Base-by-base conservation (phyloP, 2,797 vertebrate species). In the Gymnothorax reevesii region DNA sequence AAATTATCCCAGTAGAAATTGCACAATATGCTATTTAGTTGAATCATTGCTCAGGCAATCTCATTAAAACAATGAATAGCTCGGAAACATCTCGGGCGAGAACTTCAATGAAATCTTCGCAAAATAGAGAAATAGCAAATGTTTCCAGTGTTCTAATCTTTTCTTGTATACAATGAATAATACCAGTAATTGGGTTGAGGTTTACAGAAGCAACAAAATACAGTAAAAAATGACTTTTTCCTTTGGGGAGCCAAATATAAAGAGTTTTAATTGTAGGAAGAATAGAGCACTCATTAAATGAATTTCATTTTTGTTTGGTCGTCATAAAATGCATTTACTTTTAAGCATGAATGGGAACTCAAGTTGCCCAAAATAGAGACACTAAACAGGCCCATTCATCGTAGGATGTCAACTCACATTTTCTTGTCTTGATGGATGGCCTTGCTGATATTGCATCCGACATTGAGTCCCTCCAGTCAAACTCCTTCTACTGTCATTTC, bases 401-500 rank as follows among this genome's bases (percentile, higher is more conserved):
- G 75, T 77, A 20, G 86, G 69, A 87, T 69, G 87, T 89, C 89
- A 87, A 8, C 84, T 90, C 66, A 8, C 55, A 86, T 91, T 88
- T 90, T 57, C 86, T n/a, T 64, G 64, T 57, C 83, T 62, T 87
- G 82, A 88, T 49, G 17, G 62, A 89, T 69, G 75, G 86, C 62
- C 52, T 33, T n/a, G 12, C 77, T 84, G 22, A 88, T 60, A 87
- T 83, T 83, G 49, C 73, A 64, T 82, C 1, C 80, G 59, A 87
- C 82, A 86, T n/a, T 22, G 59, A 83, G 42, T 60, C 82, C 64
- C 82, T 62, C 33, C n/a, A 84, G 54, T 83, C 71, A 77, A 54
- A 71, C 49, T 85, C 15, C 69, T 83, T 42, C 54, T 89, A 89
- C 91, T 93, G 94, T 93, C 94, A 93, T 89, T 54, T 86, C 88